phyloP scores from a whole-genome alignment of 2,888 invertebrate species.

The Clepsis dumicolana region DNA sequence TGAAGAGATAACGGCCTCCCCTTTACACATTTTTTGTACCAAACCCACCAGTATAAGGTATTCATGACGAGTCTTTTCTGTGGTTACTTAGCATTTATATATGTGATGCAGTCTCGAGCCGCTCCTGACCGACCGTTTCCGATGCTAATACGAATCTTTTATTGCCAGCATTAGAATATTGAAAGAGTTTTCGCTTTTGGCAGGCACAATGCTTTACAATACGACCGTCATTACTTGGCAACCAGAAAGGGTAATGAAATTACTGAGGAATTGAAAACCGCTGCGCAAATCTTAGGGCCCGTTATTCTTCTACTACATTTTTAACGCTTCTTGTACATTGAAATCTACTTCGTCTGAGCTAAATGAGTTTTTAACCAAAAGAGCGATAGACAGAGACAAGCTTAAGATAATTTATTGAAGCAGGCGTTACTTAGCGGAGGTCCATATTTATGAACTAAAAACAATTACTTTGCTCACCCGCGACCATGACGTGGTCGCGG shows the following conservation, averaged over 20 bases:
- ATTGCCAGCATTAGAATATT: constrained; percentile 75
- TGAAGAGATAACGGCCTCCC: constrained; percentile 15
- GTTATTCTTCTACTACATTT: background rate
- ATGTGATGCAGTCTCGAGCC: constrained; percentile 45
- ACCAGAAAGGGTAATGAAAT: constrained; percentile 22
- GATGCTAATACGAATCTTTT: constrained; percentile 69
- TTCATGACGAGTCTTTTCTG: constrained; percentile 42
- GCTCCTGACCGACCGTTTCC: constrained; percentile 55
- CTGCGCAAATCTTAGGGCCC: background rate
- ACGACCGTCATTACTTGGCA: constrained; percentile 28
- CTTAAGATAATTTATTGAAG: no score
- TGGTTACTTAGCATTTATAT: constrained; percentile 46
- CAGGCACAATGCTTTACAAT: constrained; percentile 54
- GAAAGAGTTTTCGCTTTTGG: constrained; percentile 61
- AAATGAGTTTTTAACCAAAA: background rate
- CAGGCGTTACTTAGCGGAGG: no score
- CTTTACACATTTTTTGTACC: constrained; percentile 36
- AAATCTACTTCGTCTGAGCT: background rate
- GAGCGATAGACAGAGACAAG: no score
- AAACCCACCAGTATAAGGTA: constrained; percentile 42
- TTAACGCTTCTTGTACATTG: background rate
- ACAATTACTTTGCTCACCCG: no score
- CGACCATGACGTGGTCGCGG: no score
- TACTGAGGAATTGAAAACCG: constrained; percentile 2
- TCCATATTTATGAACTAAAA: no score